These are phyloP conservation scores for Achatina immaculata DNA, from an alignment of 1,140 invertebrate genomes.

Conservation along the genomic window DNA sequence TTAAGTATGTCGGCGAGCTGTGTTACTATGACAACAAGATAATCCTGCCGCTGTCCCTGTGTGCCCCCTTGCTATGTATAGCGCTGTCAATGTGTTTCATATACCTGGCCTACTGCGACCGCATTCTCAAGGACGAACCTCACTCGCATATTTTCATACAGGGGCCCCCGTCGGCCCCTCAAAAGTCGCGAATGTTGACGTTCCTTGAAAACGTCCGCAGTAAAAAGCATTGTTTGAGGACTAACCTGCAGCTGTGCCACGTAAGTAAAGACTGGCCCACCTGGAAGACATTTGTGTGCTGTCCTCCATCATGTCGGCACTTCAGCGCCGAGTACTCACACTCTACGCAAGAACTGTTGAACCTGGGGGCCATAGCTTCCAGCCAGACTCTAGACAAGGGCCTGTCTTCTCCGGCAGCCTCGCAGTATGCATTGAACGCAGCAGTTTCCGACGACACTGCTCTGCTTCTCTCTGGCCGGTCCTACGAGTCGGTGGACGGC, in stretches of 20 bases:
- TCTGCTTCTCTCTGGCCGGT: not conserved
- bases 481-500: no score
- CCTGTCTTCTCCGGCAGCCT: not conserved
- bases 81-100: slow-evolving; percentile 23
- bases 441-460: not conserved
- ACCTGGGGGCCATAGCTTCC: not conserved
- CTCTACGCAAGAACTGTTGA: slow-evolving; percentile 21
- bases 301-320: not conserved
- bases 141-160: slow-evolving; percentile 3
- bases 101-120: slow-evolving; percentile 25
- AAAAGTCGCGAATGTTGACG: not conserved
- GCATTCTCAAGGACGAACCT: not conserved
- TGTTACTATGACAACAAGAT: slow-evolving; percentile 27
- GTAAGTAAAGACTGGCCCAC: not conserved
- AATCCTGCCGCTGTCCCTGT: slow-evolving; percentile 24
- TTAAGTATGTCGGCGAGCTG: slow-evolving; percentile 11
- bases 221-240: not conserved
- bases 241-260: not conserved
- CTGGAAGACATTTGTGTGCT: not conserved
- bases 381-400: not conserved
- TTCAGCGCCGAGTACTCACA: not conserved
- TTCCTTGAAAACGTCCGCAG: not conserved
- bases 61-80: slow-evolving; percentile 17
- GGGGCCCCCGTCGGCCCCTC: no score
- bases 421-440: not conserved